These are phyloP conservation scores for Melanostoma scalare DNA, from an alignment of 2,888 invertebrate genomes.

Conservation along the genomic window DNA sequence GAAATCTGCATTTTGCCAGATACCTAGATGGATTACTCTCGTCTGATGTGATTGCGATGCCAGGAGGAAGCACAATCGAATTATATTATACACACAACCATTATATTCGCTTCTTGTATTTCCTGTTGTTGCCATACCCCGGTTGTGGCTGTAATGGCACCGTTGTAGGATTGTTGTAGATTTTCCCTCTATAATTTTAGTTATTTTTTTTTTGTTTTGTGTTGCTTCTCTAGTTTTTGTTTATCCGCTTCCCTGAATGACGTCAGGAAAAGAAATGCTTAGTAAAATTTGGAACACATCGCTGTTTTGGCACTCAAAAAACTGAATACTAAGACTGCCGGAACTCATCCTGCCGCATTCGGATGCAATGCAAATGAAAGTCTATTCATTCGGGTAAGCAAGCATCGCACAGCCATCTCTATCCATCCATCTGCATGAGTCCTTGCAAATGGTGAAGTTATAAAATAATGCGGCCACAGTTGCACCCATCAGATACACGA, in stretches of 20 bases:
- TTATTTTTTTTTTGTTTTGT: conserved; percentile 21
- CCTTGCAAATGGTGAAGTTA: conserved; percentile 55
- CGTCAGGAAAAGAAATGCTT: conserved; percentile 66
- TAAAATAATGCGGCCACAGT: conserved; percentile 60
- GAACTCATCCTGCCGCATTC: conserved; percentile 59
- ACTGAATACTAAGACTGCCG: conserved; percentile 56
- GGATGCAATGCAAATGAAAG: conserved; percentile 67
- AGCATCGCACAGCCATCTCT: conserved; percentile 33
- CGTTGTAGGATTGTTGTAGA: not conserved
- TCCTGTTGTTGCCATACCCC: conserved; percentile 35
- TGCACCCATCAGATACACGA: conserved; percentile 56
- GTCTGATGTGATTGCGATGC: conserved; percentile 48
- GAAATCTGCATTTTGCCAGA: conserved; percentile 65
- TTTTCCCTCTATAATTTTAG: not conserved
- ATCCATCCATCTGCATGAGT: conserved; percentile 50
- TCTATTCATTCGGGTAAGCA: conserved; percentile 59
- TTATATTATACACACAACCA: conserved; percentile 36
- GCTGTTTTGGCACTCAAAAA: conserved; percentile 64
- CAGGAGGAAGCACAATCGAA: conserved; percentile 21
- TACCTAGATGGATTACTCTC: conserved; percentile 49
- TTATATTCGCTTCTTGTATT: conserved; percentile 44
- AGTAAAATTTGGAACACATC: conserved; percentile 68
- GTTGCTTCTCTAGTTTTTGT: not conserved
- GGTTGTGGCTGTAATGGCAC: conserved; percentile 18
- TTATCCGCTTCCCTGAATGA: conserved; percentile 37